Evolutionary conservation across 2,113 vertebrate species (phyloP).

Genomic region (Oxyura jamaicensis): DNA sequence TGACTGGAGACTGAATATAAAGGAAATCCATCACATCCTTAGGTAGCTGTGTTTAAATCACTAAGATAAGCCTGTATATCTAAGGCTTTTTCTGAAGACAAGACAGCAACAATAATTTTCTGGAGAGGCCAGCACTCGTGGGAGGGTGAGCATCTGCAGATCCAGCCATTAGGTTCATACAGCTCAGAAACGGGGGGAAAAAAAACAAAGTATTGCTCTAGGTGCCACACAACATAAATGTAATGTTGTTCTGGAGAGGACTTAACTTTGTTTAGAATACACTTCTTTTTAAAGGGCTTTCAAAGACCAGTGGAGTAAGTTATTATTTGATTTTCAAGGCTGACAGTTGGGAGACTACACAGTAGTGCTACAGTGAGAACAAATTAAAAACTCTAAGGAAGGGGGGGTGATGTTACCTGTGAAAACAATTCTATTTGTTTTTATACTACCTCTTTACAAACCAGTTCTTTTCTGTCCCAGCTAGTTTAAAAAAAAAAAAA

Average conservation of each 20-base stretch:
- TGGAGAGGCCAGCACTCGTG: neutral
- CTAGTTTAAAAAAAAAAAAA: neutral
- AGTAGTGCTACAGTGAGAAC: neutral
- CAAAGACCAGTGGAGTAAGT: neutral
- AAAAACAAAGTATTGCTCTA: neutral
- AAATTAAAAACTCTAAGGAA: neutral
- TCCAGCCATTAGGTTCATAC: neutral
- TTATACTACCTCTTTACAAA: neutral
- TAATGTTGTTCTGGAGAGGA: fast-evolving
- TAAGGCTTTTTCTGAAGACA: neutral
- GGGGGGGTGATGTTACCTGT: neutral
- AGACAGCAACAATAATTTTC: neutral
- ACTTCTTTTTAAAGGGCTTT: neutral
- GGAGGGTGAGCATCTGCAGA: neutral
- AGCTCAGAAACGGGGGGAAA: neutral
- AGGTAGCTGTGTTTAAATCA: conserved; percentile 60
- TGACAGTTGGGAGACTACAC: neutral
- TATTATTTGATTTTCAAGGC: neutral
- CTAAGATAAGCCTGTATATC: conserved; percentile 42
- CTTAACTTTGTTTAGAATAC: neutral
- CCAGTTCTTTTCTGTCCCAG: neutral
- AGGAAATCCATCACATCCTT: conserved; percentile 40
- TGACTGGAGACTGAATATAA: neutral
- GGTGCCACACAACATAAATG: fast-evolving
- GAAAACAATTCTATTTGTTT: neutral